Conservation (phyloP, 2,888 invertebrate species). For the Platycheirus rosarum region DNA sequence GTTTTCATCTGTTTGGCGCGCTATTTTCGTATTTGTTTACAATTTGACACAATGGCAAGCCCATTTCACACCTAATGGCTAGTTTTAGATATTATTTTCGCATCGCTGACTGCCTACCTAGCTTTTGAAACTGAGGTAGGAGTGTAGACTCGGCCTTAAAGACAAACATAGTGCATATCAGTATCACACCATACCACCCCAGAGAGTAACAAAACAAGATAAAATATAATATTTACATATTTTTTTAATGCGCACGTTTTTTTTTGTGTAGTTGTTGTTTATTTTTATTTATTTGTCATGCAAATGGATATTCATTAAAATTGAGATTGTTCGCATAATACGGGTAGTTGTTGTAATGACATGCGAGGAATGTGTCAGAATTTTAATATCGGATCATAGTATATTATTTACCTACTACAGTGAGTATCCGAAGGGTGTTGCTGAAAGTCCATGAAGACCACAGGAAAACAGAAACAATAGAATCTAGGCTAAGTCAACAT, state of each 20-base stretch:
- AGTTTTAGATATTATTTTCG: conserved; percentile 57
- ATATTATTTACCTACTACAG: too few species aligned
- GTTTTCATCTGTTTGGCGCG: background rate
- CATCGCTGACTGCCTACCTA: conserved; percentile 37
- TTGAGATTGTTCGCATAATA: conserved; percentile 46
- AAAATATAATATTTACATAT: conserved; percentile 45
- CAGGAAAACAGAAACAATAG: background rate
- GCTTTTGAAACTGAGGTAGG: conserved; percentile 20
- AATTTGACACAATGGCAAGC: conserved; percentile 57
- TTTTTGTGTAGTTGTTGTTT: conserved; percentile 18
- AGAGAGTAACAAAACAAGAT: conserved; percentile 31
- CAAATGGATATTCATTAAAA: conserved; percentile 54
- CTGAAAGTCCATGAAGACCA: conserved; percentile 35
- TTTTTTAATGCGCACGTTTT: conserved; percentile 21
- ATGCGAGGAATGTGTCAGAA: conserved; percentile 43
- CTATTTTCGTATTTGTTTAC: conserved; percentile 33
- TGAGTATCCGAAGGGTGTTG: conserved; percentile 16
- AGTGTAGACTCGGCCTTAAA: too few species aligned
- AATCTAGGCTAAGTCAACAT: conserved; percentile 48
- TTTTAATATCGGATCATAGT: conserved; percentile 38
- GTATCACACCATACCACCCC: conserved; percentile 26
- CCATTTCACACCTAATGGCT: conserved; percentile 62
- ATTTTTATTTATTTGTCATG: conserved; percentile 43
- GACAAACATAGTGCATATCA: conserved; percentile 15
- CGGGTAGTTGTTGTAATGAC: conserved; percentile 41